phyloP scores from a whole-genome alignment of 2,888 invertebrate species.

The Drepana falcataria region DNA sequence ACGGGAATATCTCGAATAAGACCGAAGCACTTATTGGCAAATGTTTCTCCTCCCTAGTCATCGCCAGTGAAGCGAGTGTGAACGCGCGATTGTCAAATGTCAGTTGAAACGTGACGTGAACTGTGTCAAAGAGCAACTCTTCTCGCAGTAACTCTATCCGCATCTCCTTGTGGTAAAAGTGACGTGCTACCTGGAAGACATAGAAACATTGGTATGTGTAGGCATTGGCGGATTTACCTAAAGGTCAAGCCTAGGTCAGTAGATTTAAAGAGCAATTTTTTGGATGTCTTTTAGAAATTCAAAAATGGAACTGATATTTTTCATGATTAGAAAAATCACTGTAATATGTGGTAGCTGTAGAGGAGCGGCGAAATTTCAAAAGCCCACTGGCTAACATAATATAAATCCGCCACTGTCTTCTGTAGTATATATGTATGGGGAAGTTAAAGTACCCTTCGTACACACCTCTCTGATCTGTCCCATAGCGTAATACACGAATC shows the following conservation, averaged over 20 bases:
- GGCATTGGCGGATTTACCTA: too few species aligned
- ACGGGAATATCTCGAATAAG: slow-evolving; percentile 97
- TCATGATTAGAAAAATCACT: too few species aligned
- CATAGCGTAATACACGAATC: slow-evolving; percentile 98
- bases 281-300: too few species aligned
- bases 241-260: too few species aligned
- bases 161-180: slow-evolving; percentile 97
- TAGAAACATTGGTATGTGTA: not conserved
- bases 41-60: slow-evolving; percentile 93
- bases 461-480: slow-evolving; percentile 93
- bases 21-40: slow-evolving; percentile 93
- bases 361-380: too few species aligned
- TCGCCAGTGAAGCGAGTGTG: slow-evolving; percentile 88
- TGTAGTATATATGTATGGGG: too few species aligned
- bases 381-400: too few species aligned
- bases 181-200: slow-evolving; percentile 85
- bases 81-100: slow-evolving; percentile 97
- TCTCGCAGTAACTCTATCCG: slow-evolving; percentile 93
- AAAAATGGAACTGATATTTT: too few species aligned
- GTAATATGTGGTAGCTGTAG: too few species aligned
- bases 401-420: too few species aligned
- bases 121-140: slow-evolving; percentile 92
- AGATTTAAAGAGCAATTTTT: too few species aligned
- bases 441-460: not conserved
- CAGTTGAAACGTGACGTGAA: slow-evolving; percentile 95